These are phyloP conservation scores for Dissostichus mawsoni DNA, from an alignment of 2,113 vertebrate genomes.

Conservation along the genomic window DNA sequence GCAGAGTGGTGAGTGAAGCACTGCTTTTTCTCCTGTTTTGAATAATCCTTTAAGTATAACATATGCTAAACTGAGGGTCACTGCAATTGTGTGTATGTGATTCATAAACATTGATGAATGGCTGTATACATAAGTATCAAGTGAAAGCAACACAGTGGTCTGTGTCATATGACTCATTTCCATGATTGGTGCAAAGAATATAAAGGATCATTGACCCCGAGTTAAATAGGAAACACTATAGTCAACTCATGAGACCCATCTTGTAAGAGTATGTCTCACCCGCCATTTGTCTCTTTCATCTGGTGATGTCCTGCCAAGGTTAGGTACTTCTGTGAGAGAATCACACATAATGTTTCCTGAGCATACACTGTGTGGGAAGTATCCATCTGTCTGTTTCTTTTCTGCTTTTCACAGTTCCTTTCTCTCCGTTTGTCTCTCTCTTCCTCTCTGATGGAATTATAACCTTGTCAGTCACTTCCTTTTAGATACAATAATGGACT, in stretches of 20 bases:
- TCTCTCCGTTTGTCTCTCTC: constrained; percentile 4
- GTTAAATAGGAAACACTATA: constrained; percentile 10
- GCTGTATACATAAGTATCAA: constrained; percentile 3
- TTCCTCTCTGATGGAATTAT: constrained; percentile 25
- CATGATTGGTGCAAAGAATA: neutral
- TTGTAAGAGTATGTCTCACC: constrained; percentile 18
- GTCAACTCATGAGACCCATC: constrained; percentile 17
- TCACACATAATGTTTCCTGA: constrained; percentile 41
- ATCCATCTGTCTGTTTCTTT: constrained; percentile 41
- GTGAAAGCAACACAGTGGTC: neutral
- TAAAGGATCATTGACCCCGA: constrained; percentile 7
- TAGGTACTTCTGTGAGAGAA: constrained; percentile 19
- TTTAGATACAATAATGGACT: neutral
- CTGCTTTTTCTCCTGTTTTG: neutral
- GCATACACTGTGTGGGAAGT: constrained; percentile 45
- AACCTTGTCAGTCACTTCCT: constrained; percentile 31
- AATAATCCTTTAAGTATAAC: neutral
- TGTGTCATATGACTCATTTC: constrained; percentile 18
- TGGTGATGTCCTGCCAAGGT: constrained; percentile 31
- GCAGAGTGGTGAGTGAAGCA: neutral
- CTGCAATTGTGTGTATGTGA: neutral
- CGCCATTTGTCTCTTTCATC: constrained; percentile 38
- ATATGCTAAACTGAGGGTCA: neutral
- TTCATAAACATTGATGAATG: constrained; percentile 35
- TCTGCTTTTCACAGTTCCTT: constrained; percentile 2